phyloP scores from a whole-genome alignment of 2,888 invertebrate genomes.

The Synergus itoensis region DNA sequence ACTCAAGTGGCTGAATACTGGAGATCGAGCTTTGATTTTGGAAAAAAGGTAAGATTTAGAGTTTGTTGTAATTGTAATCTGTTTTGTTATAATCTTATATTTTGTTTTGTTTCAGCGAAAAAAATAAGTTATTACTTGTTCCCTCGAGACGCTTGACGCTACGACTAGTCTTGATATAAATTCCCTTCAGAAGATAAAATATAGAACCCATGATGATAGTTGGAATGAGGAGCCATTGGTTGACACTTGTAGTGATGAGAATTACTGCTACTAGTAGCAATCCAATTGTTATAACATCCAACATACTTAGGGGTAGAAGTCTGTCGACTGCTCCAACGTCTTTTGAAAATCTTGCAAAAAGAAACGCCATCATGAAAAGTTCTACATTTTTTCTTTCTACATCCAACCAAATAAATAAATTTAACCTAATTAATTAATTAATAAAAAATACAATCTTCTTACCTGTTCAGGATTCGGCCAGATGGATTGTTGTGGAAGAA shows the following conservation, averaged over 20 bases:
- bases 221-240: conserved; percentile 86
- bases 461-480: conserved; percentile 69
- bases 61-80: not conserved
- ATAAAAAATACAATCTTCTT: not conserved
- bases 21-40: conserved; percentile 85
- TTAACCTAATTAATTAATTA: too few relatives aligned
- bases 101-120: not conserved
- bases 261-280: conserved; percentile 57
- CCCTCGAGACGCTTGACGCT: conserved; percentile 90
- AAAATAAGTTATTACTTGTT: conserved; percentile 82
- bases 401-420: too few relatives aligned
- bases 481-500: conserved; percentile 95
- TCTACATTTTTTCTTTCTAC: too few relatives aligned
- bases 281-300: conserved; percentile 86
- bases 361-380: too few relatives aligned
- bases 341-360: conserved; percentile 86
- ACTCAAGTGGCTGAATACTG: conserved; percentile 90
- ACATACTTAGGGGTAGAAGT: conserved; percentile 79
- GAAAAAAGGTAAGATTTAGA: not conserved
- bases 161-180: conserved; percentile 89
- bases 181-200: conserved; percentile 86
- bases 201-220: conserved; percentile 84
- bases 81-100: not conserved
- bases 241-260: conserved; percentile 86
- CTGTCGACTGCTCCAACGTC: conserved; percentile 88